A percentile compares a stretch with the other conserved stretches of the same genome.
Conservation (phyloP, 2,113 vertebrate species). For the Charina bottae region DNA sequence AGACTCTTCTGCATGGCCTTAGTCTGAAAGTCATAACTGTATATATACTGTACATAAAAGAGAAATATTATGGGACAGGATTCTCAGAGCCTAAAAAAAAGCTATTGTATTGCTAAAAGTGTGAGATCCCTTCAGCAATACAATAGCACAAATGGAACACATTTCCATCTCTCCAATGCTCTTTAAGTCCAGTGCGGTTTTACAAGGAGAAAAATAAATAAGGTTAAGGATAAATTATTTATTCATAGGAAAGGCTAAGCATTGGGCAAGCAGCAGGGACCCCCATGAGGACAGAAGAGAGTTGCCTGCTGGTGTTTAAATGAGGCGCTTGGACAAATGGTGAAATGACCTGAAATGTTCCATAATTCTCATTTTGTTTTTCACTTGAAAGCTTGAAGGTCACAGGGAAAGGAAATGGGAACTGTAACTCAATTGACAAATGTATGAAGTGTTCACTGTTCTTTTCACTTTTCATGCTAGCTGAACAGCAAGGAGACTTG, state of each 20-base stretch:
- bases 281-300: not conserved
- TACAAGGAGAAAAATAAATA: not conserved
- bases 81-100: not conserved
- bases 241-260: not conserved
- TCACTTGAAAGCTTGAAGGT: slow-evolving; percentile 14
- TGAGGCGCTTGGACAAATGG: not conserved
- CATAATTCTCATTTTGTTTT: not conserved
- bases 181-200: not conserved
- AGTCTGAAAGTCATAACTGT: not conserved
- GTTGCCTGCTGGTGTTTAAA: not conserved
- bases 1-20: no score
- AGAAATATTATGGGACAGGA: not conserved
- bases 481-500: not conserved
- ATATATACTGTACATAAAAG: not conserved
- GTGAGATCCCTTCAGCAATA: not conserved
- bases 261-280: not conserved
- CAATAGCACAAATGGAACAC: not conserved
- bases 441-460: not conserved
- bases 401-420: not conserved
- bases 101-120: not conserved
- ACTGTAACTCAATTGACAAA: slow-evolving; percentile 3
- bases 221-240: not conserved
- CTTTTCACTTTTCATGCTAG: not conserved
- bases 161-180: not conserved
- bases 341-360: not conserved